A percentile compares a stretch with the other conserved stretches of the same genome.
Conservation (phyloP, 2,113 vertebrate species). For the Theristicus caerulescens region DNA sequence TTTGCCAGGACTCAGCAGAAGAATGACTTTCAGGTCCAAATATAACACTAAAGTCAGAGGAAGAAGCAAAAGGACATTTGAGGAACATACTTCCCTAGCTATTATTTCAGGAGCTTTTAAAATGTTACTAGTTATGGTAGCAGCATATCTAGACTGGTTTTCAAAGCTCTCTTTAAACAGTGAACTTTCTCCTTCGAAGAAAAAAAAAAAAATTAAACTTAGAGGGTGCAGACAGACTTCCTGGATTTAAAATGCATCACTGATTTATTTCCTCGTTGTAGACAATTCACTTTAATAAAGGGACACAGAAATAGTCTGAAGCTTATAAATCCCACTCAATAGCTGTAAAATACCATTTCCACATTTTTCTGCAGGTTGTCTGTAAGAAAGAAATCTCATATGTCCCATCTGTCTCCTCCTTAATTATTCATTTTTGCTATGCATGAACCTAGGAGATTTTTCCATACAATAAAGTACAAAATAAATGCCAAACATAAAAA, state of each 20-base stretch:
- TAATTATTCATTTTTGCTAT: not conserved
- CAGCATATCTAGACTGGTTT: not conserved
- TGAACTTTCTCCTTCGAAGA: not conserved
- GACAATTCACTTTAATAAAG: not conserved
- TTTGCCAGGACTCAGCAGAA: not conserved
- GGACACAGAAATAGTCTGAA: not conserved
- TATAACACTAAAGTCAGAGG: not conserved
- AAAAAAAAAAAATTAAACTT: not conserved
- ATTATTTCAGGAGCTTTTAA: not conserved
- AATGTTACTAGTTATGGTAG: not conserved
- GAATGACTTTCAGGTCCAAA: not conserved
- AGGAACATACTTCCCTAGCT: not conserved
- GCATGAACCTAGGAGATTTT: not conserved
- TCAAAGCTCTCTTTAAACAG: not conserved
- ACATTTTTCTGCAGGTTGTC: not conserved
- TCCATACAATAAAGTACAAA: not conserved
- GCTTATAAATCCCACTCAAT: not conserved
- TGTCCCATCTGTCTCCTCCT: not conserved
- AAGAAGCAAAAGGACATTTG: not conserved
- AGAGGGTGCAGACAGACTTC: not conserved
- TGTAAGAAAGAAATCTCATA: not conserved
- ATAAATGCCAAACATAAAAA: not conserved
- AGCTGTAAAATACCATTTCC: not conserved
- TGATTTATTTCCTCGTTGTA: not conserved
- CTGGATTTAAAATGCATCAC: not conserved